Percentiles rank a stretch among this genome's conserved stretches.
Conservation (phyloP, 92 coral and sea anemone species). For the Diadumene lineata region DNA sequence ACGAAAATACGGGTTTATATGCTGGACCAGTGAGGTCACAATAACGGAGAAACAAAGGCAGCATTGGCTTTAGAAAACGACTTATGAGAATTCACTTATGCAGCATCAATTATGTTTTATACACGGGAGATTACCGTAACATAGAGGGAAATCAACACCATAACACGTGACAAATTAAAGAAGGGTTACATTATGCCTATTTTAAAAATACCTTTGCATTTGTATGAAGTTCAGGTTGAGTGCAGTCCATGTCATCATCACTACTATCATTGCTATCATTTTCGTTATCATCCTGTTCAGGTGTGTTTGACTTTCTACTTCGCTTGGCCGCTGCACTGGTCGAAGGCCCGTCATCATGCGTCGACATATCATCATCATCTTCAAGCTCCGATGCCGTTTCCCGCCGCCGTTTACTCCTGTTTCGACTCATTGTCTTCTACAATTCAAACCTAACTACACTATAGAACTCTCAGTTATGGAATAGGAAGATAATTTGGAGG, state of each 20-base stretch:
- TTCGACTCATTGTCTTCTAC: slow-evolving; percentile 22
- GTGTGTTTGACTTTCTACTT: slow-evolving; percentile 38
- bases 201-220: slow-evolving; percentile 5
- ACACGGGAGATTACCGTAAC: no score
- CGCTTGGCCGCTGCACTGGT: slow-evolving; percentile 36
- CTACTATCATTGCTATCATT: slow-evolving; percentile 22
- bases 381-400: slow-evolving; percentile 39
- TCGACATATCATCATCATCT: slow-evolving; percentile 24
- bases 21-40: no score
- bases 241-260: slow-evolving; percentile 40
- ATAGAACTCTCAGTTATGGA: background rate
- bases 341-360: slow-evolving; percentile 16
- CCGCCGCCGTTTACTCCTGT: slow-evolving; percentile 35
- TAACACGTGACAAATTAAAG: no score
- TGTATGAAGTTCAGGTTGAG: slow-evolving; percentile 41
- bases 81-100: no score
- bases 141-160: no score
- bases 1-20: no score
- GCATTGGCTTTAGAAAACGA: no score
- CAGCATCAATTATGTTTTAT: no score
- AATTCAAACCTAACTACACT: background rate
- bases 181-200: no score
- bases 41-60: no score
- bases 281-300: slow-evolving; percentile 10
- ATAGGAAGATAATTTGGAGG: background rate